Evolutionary conservation across 2,113 vertebrate species (phyloP).

Genomic region (Brachypteracias leptosomus): DNA sequence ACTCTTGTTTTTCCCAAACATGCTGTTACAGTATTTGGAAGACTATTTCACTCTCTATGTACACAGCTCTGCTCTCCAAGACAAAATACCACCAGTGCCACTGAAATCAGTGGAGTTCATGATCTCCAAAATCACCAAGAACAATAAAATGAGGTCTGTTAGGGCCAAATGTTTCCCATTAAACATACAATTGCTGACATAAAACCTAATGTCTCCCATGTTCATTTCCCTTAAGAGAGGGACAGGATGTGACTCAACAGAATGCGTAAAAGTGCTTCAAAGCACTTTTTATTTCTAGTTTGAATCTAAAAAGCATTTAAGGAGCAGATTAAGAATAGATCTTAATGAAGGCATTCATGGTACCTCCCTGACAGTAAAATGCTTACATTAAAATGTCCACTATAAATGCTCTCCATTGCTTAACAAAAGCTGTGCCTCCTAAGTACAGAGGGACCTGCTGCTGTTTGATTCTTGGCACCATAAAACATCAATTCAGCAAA

Average conservation of each 20-base stretch:
- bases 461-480: no score
- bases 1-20: not conserved
- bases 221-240: not conserved
- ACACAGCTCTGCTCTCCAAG: not conserved
- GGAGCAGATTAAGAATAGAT: not conserved
- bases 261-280: not conserved
- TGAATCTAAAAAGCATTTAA: not conserved
- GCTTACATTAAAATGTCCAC: not conserved
- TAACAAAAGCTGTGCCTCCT: not conserved
- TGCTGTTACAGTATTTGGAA: not conserved
- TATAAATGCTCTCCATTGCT: not conserved
- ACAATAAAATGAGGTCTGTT: not conserved
- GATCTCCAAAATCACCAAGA: not conserved
- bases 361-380: not conserved
- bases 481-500: not conserved
- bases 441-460: not conserved
- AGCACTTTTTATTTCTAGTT: not conserved
- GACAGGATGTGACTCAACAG: constrained; percentile 15
- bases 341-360: not conserved
- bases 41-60: not conserved
- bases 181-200: constrained; percentile 18
- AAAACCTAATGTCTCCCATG: not conserved
- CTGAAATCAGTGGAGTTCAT: not conserved
- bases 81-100: not conserved
- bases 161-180: constrained; percentile 13